These are phyloP conservation scores for Eupithecia tripunctaria DNA, from an alignment of 2,888 invertebrate genomes.

Conservation along the genomic window DNA sequence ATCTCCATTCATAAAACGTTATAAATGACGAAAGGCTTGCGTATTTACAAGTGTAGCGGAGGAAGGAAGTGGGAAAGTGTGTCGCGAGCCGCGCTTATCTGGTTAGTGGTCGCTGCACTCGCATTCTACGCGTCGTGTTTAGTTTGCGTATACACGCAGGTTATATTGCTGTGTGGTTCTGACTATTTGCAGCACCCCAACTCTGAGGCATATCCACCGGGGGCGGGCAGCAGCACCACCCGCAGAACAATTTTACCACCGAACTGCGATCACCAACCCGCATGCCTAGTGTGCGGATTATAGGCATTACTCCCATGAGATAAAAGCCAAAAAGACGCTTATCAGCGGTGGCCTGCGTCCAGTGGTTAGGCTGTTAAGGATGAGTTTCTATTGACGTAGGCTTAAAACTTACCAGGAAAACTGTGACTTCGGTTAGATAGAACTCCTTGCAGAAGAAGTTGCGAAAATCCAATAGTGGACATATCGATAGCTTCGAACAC, in stretches of 20 bases:
- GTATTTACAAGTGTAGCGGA: constrained; percentile 54
- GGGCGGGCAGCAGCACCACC: no score
- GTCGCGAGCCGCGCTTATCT: constrained; percentile 65
- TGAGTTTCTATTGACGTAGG: neutral
- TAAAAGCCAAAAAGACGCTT: no score
- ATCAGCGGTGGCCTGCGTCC: no score
- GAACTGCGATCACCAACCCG: no score
- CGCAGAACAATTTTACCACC: no score
- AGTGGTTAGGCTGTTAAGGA: no score
- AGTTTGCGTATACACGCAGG: constrained; percentile 25
- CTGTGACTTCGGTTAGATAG: neutral
- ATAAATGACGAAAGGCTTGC: constrained; percentile 9
- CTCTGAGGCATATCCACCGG: no score
- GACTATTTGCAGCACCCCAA: no score
- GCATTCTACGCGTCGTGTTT: constrained; percentile 33
- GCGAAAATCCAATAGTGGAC: neutral
- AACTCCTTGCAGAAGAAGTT: neutral
- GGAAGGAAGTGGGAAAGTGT: constrained; percentile 77
- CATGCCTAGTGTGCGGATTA: no score
- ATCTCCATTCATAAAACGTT: constrained; percentile 13
- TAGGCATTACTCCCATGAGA: no score
- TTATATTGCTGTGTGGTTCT: neutral
- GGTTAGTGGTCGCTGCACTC: constrained; percentile 71
- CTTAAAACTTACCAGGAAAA: neutral
- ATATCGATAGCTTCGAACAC: neutral